phyloP scores from a whole-genome alignment of 2,113 vertebrate species.

The Pedetes capensis region DNA sequence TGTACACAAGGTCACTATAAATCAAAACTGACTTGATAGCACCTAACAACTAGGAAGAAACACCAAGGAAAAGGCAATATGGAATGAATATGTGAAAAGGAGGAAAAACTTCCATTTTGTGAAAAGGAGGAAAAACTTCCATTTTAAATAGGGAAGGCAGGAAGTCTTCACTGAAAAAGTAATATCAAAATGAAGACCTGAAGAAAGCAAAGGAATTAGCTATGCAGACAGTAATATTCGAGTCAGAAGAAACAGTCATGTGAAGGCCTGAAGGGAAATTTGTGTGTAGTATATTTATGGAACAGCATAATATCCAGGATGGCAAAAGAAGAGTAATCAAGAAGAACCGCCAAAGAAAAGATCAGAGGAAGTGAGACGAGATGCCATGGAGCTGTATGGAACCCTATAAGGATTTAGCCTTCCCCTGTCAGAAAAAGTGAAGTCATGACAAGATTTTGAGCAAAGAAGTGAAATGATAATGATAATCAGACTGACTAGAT shows the following conservation, averaged over 20 bases:
- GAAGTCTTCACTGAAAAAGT: neutral
- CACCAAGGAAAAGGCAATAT: neutral
- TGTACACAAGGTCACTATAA: too few relatives aligned
- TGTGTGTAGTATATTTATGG: neutral
- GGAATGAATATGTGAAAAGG: neutral
- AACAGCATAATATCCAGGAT: neutral
- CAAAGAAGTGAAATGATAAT: neutral
- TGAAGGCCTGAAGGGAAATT: neutral
- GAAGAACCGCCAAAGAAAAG: too few relatives aligned
- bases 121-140: neutral
- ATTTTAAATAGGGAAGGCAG: slow-evolving; percentile 2
- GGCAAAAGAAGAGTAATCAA: neutral
- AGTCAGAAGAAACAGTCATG: neutral
- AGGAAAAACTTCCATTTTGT: neutral
- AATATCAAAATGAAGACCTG: neutral
- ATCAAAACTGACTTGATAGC: too few relatives aligned
- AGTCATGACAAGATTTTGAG: neutral
- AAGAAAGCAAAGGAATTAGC: neutral
- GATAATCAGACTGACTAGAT: neutral
- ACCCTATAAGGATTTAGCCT: neutral
- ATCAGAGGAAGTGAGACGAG: neutral
- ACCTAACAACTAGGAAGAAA: too few relatives aligned
- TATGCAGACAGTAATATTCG: neutral
- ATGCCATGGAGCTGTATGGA: neutral
- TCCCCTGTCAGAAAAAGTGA: neutral